phyloP scores from a whole-genome alignment of 2,888 invertebrate species.

The Pinctada fucata region DNA sequence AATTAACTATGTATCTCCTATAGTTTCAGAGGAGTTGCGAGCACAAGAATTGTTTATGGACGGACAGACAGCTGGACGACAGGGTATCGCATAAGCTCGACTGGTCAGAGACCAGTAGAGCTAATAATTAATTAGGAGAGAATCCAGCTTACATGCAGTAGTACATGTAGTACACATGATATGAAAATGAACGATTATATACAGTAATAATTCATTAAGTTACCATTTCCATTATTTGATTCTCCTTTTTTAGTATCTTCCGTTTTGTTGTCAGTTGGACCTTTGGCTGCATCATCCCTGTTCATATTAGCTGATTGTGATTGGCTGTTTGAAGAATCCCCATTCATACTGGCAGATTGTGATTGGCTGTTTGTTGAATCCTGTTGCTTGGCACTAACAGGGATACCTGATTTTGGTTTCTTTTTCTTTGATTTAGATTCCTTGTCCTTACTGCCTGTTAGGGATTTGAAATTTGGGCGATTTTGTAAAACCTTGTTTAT shows the following conservation, averaged over 20 bases:
- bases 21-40: too few species aligned
- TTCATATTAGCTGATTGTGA: background rate
- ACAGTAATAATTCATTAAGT: too few species aligned
- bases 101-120: too few species aligned
- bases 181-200: too few species aligned
- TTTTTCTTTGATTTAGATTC: background rate
- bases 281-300: background rate
- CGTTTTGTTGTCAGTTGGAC: background rate
- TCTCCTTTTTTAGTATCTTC: background rate
- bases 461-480: background rate
- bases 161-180: too few species aligned
- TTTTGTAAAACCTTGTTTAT: conserved; percentile 1
- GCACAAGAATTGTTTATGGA: too few species aligned
- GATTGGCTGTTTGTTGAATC: background rate
- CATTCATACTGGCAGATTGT: background rate
- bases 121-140: too few species aligned
- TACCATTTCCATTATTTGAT: background rate
- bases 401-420: background rate
- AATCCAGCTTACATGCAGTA: too few species aligned
- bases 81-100: too few species aligned
- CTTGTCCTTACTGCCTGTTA: background rate
- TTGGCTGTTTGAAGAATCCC: background rate
- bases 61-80: too few species aligned
- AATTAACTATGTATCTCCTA: too few species aligned
- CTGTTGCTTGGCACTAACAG: background rate